phyloP scores from a whole-genome alignment of 2,113 vertebrate species.

The Colaptes auratus region DNA sequence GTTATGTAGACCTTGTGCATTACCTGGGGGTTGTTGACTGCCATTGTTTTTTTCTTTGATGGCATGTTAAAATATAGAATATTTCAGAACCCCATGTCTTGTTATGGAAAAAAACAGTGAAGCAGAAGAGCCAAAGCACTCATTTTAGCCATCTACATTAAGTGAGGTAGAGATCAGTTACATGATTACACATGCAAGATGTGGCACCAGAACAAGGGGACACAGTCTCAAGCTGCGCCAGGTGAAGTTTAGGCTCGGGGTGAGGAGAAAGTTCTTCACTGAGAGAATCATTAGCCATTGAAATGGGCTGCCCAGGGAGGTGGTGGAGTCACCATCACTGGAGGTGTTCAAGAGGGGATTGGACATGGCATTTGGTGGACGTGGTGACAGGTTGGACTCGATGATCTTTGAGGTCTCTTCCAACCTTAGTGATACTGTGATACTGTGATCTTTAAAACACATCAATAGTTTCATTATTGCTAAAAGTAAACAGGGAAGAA shows the following conservation, averaged over 20 bases:
- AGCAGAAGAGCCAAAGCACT: neutral
- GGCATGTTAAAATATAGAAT: neutral
- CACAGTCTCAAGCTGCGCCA: too few species aligned
- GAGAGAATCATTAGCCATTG: too few species aligned
- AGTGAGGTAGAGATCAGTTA: neutral
- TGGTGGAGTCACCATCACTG: too few species aligned
- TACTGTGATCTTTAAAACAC: neutral
- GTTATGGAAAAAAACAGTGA: neutral
- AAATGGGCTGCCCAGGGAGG: too few species aligned
- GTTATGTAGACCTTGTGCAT: neutral
- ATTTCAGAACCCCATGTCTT: neutral
- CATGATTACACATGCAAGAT: neutral
- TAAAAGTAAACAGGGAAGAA: neutral
- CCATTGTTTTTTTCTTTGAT: neutral
- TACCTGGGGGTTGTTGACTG: neutral
- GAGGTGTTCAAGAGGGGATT: too few species aligned
- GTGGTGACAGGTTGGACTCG: too few species aligned
- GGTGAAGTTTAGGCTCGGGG: too few species aligned
- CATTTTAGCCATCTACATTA: neutral
- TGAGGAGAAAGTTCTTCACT: too few species aligned
- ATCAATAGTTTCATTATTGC: neutral
- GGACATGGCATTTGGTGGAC: too few species aligned
- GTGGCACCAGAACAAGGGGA: neutral
- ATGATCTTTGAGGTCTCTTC: too few species aligned
- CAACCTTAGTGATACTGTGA: too few species aligned